phyloP scores from a whole-genome alignment of 2,888 invertebrate genomes.

The Zygogramma bicolorata region DNA sequence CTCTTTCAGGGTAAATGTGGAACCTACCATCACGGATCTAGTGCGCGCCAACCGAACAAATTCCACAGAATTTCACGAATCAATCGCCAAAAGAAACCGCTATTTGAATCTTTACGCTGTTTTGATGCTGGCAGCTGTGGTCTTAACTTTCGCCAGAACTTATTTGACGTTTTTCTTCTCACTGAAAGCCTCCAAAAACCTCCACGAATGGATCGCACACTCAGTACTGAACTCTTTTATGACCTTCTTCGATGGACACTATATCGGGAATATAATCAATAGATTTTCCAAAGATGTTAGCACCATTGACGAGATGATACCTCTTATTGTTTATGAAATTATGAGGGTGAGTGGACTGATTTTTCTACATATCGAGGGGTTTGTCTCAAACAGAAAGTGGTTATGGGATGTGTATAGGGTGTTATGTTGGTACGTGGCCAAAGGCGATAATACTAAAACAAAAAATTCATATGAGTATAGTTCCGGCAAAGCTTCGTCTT shows the following conservation, averaged over 20 bases:
- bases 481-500: too few species aligned
- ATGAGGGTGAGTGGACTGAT: conserved; percentile 45
- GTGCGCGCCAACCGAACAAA: conserved; percentile 37
- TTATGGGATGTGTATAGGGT: too few species aligned
- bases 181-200: conserved; percentile 61
- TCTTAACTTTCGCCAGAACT: conserved; percentile 40
- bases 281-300: conserved; percentile 81
- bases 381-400: too few species aligned
- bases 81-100: conserved; percentile 29
- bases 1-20: conserved; percentile 49
- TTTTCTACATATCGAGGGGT: too few species aligned
- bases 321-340: conserved; percentile 50
- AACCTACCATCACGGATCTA: conserved; percentile 37
- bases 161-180: conserved; percentile 50
- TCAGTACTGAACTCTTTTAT: conserved; percentile 70
- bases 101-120: conserved; percentile 43
- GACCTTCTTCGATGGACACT: conserved; percentile 61
- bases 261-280: conserved; percentile 63
- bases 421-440: too few species aligned
- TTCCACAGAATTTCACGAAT: conserved; percentile 32
- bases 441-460: too few species aligned
- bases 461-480: too few species aligned
- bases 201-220: conserved; percentile 73
- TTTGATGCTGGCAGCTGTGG: conserved; percentile 34
- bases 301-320: conserved; percentile 69